phyloP scores from a whole-genome alignment of 1,140 invertebrate species.

The Dreissena rostriformis region DNA sequence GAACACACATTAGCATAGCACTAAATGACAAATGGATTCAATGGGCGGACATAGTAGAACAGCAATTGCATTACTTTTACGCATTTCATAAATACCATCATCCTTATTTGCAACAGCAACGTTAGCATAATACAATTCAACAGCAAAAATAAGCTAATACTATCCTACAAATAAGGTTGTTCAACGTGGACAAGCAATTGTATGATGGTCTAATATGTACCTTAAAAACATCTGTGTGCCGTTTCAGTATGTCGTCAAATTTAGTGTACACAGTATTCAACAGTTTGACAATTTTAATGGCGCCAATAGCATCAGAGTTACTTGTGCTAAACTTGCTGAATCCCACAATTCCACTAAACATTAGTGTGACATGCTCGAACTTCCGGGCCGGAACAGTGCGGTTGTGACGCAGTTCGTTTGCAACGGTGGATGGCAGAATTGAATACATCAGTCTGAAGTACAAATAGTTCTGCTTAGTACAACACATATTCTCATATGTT shows the following conservation, averaged over 20 bases:
- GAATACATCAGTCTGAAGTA: constrained; percentile 92
- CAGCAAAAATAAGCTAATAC: too few species aligned
- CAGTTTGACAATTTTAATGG: constrained; percentile 79
- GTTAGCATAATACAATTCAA: too few species aligned
- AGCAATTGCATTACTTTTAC: too few species aligned
- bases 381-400: constrained; percentile 84
- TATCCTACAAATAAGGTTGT: too few species aligned
- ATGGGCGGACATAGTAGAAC: too few species aligned
- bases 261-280: constrained; percentile 79
- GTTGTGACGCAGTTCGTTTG: constrained; percentile 94
- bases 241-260: constrained; percentile 90
- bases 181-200: too few species aligned
- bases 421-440: constrained; percentile 95
- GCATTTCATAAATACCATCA: too few species aligned
- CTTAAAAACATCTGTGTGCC: constrained; percentile 96
- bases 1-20: too few species aligned
- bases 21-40: too few species aligned
- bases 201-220: constrained; percentile 82
- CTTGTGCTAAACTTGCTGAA: constrained; percentile 78
- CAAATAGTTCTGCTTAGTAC: not conserved
- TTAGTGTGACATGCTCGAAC: constrained; percentile 77
- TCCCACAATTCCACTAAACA: constrained; percentile 80
- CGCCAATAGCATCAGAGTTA: constrained; percentile 74
- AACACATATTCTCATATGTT: too few species aligned
- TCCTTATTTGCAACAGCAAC: too few species aligned